A percentile compares a stretch with the other conserved stretches of the same genome.
phyloP scores from a whole-genome alignment of 2,888 invertebrate species.

The Chydorus sphaericus region DNA sequence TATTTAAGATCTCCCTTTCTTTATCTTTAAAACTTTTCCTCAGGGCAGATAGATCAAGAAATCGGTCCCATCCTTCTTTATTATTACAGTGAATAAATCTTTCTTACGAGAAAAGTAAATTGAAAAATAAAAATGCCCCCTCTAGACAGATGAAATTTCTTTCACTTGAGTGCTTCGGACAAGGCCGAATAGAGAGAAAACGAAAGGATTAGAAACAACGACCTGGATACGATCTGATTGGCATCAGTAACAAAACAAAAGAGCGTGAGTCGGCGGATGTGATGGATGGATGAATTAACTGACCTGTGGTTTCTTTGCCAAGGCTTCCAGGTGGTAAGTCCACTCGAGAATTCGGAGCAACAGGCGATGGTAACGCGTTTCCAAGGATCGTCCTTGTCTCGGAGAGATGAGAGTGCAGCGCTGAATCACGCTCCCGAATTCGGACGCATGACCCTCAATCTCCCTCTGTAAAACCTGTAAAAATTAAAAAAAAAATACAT shows the following conservation, averaged over 20 bases:
- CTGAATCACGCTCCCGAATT: neutral
- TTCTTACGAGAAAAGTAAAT: too few species aligned
- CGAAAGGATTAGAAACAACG: neutral
- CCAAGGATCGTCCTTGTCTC: slow-evolving; percentile 51
- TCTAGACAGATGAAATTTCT: too few species aligned
- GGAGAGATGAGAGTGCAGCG: slow-evolving; percentile 25
- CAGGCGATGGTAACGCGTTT: slow-evolving; percentile 77
- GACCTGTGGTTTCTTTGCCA: slow-evolving; percentile 31
- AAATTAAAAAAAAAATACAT: slow-evolving; percentile 18
- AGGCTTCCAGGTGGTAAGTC: slow-evolving; percentile 77
- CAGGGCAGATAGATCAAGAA: too few species aligned
- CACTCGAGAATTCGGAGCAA: slow-evolving; percentile 81
- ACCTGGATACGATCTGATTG: too few species aligned
- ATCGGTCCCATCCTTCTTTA: too few species aligned
- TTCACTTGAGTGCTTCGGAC: too few species aligned
- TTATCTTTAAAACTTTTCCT: too few species aligned
- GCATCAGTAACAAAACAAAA: neutral
- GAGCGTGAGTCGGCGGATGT: neutral
- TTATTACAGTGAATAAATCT: too few species aligned
- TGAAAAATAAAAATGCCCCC: too few species aligned
- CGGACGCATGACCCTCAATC: slow-evolving; percentile 58
- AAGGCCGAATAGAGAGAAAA: neutral
- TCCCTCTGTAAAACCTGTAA: slow-evolving; percentile 78
- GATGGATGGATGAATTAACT: neutral
- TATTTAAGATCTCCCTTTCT: too few species aligned